A percentile compares a stretch with the other conserved stretches of the same genome.
These are phyloP conservation scores for Cepphus grylle DNA, from an alignment of 2,113 vertebrate species.

Conservation along the genomic window DNA sequence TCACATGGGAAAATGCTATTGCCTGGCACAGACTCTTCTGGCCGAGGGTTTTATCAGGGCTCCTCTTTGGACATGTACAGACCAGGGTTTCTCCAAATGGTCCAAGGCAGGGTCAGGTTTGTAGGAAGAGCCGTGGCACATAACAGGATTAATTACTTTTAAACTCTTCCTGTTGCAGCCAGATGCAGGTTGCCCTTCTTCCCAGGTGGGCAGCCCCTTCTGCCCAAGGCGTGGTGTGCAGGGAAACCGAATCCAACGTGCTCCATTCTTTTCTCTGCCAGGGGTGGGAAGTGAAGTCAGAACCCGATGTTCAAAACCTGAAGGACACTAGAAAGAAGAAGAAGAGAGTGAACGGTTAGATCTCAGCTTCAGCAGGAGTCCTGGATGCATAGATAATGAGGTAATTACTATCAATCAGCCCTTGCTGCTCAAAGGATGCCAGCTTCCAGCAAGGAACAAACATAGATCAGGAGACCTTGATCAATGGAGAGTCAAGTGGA, in stretches of 20 bases:
- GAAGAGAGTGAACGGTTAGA: constrained; percentile 37
- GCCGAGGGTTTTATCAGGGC: neutral
- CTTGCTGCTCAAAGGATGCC: neutral
- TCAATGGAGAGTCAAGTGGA: neutral
- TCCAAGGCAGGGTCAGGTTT: constrained; percentile 35
- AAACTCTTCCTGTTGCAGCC: constrained; percentile 44
- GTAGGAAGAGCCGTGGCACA: constrained; percentile 46
- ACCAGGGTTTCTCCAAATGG: neutral
- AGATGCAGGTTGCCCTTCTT: constrained; percentile 23
- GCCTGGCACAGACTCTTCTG: constrained; percentile 16
- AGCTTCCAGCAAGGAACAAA: neutral
- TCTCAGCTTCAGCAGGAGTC: neutral
- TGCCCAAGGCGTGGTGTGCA: constrained; percentile 32
- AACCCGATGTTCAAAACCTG: constrained; percentile 62
- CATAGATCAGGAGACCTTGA: neutral
- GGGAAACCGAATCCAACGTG: constrained; percentile 39
- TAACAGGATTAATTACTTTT: constrained; percentile 19
- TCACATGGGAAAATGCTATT: neutral
- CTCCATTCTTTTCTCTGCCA: constrained; percentile 60
- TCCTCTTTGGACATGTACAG: constrained; percentile 11
- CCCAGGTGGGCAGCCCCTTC: constrained; percentile 35
- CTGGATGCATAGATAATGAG: neutral
- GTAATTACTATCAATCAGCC: neutral
- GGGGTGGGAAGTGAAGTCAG: constrained; percentile 63
- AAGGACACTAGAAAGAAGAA: constrained; percentile 63